Evolutionary conservation across 2,797 vertebrate genomes (phyloP).

Genomic region (Ibycter americanus): DNA sequence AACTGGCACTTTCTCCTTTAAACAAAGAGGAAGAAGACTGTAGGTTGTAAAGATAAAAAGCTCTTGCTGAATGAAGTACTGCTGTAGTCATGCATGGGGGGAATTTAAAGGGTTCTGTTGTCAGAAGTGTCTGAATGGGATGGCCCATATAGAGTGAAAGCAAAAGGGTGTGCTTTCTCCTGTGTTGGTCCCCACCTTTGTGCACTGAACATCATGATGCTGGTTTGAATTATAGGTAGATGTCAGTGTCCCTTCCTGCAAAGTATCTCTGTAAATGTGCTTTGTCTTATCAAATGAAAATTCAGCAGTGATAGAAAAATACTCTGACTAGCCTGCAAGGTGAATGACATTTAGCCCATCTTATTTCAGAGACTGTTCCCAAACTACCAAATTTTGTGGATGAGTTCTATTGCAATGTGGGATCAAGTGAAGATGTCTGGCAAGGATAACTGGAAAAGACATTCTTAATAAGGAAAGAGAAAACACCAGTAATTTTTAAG

Average conservation of each 20-base stretch:
- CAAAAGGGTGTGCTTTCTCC: neutral
- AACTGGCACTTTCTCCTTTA: neutral
- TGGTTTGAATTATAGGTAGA: neutral
- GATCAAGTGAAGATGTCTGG: neutral
- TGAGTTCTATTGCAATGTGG: neutral
- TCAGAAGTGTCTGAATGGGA: neutral
- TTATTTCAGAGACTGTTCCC: neutral
- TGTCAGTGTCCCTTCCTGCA: neutral
- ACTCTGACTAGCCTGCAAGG: neutral
- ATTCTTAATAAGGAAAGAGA: neutral
- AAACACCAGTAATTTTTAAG: neutral
- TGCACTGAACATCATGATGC: neutral
- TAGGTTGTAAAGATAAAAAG: neutral
- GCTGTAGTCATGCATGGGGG: accelerated
- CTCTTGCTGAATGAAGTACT: neutral
- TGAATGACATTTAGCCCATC: neutral
- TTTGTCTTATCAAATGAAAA: neutral
- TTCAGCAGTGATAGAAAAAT: neutral
- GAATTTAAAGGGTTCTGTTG: neutral
- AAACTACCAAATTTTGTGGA: neutral
- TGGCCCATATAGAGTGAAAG: neutral
- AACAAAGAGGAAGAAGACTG: neutral
- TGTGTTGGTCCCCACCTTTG: neutral
- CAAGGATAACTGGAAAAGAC: neutral
- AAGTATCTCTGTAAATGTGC: neutral